Base-by-base conservation (phyloP, 1,140 invertebrate species). In the Diachasma alloeum region DNA sequence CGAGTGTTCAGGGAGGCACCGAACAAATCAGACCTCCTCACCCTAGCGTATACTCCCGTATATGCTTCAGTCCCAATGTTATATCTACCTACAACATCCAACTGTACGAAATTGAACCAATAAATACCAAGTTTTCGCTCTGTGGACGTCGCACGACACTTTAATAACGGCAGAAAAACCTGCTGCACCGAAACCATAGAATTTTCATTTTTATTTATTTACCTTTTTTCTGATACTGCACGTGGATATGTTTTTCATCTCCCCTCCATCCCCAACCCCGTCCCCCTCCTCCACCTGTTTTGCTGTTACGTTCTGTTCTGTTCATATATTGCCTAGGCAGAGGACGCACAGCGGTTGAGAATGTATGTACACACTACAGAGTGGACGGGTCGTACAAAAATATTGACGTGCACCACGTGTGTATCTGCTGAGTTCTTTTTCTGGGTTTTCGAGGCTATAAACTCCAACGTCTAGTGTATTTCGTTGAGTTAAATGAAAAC, bases 91-190 rank as follows among this genome's bases (percentile, higher is more conserved):
- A 39, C 36, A 56, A 37, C 11, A 5, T 56, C 48, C 46, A 37
- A 56, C 17, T 53, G 59, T 63, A 19, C 67, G 46, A 75, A 77
- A 83, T 83, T 80, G 80, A 80, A 76, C 76, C 81, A 80, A 84
- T 84, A 82, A 84, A 83, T 82, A 81, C 78, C 53, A 80, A 81
- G 71, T 70, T 68, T 70, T 56, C 59, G 26, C 53, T 19, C 37
- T 24, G 39, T 24, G 66, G 68, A 69, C 73, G 48, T 48, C 24
- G 48, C 31, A 70, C 70, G 74, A 76, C 75, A 70, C 70, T 77
- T 73, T 77, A 77, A 77, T 77, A 77, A 73, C 76, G 76, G 8
- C 36, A 11, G 19, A 48, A 75, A 68, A 11, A 42, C 10, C 39
- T 44, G 53, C 46, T 31, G 31, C 71, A 11, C 70, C 24, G n/a